Conservation (phyloP, 2,888 invertebrate genomes). For the Machimus atricapillus region DNA sequence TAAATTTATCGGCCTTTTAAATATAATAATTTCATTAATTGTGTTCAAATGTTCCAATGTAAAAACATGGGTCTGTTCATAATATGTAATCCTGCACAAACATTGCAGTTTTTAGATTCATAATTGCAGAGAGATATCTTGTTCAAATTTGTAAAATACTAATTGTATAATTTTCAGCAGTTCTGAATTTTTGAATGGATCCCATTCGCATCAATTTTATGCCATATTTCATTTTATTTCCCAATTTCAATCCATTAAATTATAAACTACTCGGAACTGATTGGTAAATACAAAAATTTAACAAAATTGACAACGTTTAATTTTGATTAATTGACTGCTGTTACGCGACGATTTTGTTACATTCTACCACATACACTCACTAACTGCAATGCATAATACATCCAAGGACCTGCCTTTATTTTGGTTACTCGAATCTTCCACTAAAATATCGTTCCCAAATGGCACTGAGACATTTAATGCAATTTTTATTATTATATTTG, state of each 20-base stretch:
- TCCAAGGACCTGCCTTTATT: constrained; percentile 19
- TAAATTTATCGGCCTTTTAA: not conserved
- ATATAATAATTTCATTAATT: not conserved
- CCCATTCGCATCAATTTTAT: not conserved
- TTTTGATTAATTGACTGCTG: constrained; percentile 3
- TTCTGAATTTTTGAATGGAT: not conserved
- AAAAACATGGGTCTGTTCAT: not conserved
- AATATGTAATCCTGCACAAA: not conserved
- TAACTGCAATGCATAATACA: not conserved
- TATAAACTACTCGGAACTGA: not conserved
- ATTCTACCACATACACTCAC: not conserved
- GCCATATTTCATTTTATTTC: not conserved
- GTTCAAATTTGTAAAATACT: not conserved
- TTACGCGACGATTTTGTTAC: not conserved
- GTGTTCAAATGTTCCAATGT: not conserved
- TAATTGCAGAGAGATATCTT: not conserved
- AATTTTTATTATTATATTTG: not conserved
- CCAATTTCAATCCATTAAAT: not conserved
- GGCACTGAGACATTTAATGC: not conserved
- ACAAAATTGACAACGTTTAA: constrained; percentile 24
- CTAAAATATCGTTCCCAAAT: not conserved
- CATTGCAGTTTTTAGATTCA: not conserved
- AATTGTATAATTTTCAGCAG: not conserved
- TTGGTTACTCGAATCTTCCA: not conserved
- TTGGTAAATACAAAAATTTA: not conserved